Evolutionary conservation across 2,888 invertebrate species (phyloP).

Genomic region (Laspeyria flexula): DNA sequence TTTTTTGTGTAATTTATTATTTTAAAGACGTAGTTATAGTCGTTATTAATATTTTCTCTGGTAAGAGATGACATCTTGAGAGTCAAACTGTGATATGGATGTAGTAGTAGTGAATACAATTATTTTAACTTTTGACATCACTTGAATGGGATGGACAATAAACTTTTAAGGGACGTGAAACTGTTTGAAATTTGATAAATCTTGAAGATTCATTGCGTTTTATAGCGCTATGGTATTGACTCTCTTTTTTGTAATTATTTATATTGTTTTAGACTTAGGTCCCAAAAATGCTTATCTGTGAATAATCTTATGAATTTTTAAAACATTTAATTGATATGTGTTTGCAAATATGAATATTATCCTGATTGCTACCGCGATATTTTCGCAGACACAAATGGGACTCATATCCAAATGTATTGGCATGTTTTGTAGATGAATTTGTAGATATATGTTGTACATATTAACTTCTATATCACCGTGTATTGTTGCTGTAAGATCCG

Average conservation of each 20-base stretch:
- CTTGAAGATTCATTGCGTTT: conserved; percentile 2
- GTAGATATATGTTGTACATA: conserved; percentile 38
- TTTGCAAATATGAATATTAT: too few relatives aligned
- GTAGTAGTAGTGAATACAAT: conserved; percentile 64
- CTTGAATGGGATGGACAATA: conserved; percentile 53
- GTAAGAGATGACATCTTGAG: conserved; percentile 23
- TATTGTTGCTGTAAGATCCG: conserved; percentile 31
- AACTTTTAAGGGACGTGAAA: conserved; percentile 17
- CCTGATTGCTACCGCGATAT: too few relatives aligned
- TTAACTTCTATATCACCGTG: conserved; percentile 26
- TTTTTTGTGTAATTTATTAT: conserved; percentile 35
- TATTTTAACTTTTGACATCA: conserved; percentile 54
- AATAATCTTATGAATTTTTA: background rate
- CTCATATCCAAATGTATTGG: conserved; percentile 48
- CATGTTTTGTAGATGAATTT: conserved; percentile 43
- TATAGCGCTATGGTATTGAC: conserved; percentile 30
- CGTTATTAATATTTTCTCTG: background rate
- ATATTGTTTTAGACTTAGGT: background rate
- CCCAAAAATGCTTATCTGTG: background rate
- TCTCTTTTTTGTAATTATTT: conserved; percentile 24
- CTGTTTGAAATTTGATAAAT: conserved; percentile 7
- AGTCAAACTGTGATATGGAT: conserved; percentile 53
- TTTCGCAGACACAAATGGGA: conserved; percentile 15
- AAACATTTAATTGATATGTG: too few relatives aligned
- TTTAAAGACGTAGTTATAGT: conserved; percentile 14